phyloP scores from a whole-genome alignment of 2,113 vertebrate genomes.

The Coturnix japonica region DNA sequence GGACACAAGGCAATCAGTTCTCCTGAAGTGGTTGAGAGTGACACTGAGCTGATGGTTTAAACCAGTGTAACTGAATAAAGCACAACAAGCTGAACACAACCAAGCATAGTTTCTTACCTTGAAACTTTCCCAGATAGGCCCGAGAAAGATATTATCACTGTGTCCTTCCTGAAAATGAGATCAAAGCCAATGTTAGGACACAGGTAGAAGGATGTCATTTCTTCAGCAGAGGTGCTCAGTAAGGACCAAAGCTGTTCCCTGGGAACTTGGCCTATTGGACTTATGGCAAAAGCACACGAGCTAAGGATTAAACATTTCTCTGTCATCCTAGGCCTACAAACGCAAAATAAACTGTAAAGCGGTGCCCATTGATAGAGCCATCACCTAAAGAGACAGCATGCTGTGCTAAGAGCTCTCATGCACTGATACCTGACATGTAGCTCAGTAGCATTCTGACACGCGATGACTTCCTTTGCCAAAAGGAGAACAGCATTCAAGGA shows the following conservation, averaged over 20 bases:
- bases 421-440: constrained; percentile 66
- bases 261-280: neutral
- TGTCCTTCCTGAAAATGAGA: constrained; percentile 47
- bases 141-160: neutral
- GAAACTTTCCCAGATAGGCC: neutral
- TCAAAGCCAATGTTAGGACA: neutral
- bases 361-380: neutral
- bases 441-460: neutral
- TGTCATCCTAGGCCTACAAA: neutral
- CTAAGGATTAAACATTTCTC: neutral
- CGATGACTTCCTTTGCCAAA: constrained; percentile 57
- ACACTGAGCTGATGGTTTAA: neutral
- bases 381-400: neutral
- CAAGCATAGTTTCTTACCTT: constrained; percentile 10
- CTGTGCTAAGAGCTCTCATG: neutral
- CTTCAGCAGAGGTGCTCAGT: neutral
- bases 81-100: neutral
- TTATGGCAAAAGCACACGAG: neutral
- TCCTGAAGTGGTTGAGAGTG: neutral
- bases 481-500: constrained; percentile 35
- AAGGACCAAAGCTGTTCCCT: neutral
- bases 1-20: neutral
- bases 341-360: neutral
- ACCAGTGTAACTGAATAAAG: neutral
- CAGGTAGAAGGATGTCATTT: neutral